Evolutionary conservation across 1,140 invertebrate genomes (phyloP), one percentile per base, ranked within the genome.

Genomic region (Pseudomyrmex sp.): DNA sequence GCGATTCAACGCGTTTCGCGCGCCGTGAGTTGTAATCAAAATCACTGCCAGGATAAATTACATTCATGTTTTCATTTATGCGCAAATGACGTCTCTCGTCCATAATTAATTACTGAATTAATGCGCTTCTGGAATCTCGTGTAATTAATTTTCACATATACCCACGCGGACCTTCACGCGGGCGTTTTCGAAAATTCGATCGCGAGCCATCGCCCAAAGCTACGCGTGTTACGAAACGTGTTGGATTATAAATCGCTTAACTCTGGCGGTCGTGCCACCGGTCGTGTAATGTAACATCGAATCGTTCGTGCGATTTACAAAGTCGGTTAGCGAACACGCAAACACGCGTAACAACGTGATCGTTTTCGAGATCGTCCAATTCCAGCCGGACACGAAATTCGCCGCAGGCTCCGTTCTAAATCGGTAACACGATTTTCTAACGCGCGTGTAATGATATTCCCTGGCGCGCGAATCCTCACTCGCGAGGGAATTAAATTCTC

Each of bases 401-500:
- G 26, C 10, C 23, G 46, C 10, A 5, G 35, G 3, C 54, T 62
- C 20, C 35, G 1, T 46, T 7, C 44, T 35, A 59, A 72, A 80
- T 44, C 76, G 26, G 54, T 58, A 59, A 61, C 66, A 7, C 65
- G 44, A 23, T 20, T 48, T 79, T 48, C 20, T 44, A 77, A 56
- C 65, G 9, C 10, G 50, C 50, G 15, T 18, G 13, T 48, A 69
- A 69, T 18, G 15, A 79, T 58, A 52, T 63, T 48, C 63, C 63
- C 50, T 50, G n/a, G 23, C 20, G 48, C 12, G 26, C 20, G 35
- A 35, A 52, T 18, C 72, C n/a, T 26, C 61, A 1, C 15, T 56
- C 75, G 20, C 18, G 50, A 12, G 35, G 35, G 44, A 72, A 80
- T 80, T 80, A 80, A 80, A 80, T 80, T 80, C 76, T 80, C 76